phyloP scores from a whole-genome alignment of 2,888 invertebrate genomes.

The Cephus rjabovi region DNA sequence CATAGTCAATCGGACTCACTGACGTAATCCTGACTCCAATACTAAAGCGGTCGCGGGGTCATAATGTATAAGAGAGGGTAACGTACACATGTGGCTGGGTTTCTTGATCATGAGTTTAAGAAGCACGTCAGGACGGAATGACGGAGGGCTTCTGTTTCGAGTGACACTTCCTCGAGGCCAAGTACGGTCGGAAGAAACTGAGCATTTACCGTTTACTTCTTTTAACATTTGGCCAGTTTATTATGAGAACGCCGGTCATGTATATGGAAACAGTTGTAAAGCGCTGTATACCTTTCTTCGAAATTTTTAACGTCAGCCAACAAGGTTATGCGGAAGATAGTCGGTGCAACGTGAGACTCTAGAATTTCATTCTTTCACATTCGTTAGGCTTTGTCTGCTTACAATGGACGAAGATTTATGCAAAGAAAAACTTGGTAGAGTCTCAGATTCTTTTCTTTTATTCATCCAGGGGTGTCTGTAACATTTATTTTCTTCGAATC shows the following conservation, averaged over 20 bases:
- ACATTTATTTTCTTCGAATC: neutral
- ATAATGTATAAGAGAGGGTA: neutral
- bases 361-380: neutral
- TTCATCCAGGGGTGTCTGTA: neutral
- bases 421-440: neutral
- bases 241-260: neutral
- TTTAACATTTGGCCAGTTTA: neutral
- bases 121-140: conserved; percentile 21
- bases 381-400: neutral
- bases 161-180: conserved; percentile 30
- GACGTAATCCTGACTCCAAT: conserved; percentile 32
- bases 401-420: neutral
- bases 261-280: neutral
- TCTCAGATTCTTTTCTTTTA: neutral
- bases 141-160: conserved; percentile 26
- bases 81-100: neutral
- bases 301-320: neutral
- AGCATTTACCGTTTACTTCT: neutral
- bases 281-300: neutral
- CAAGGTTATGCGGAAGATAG: neutral
- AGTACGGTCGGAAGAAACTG: conserved; percentile 24
- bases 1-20: conserved; percentile 37
- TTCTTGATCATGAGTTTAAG: neutral
- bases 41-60: neutral
- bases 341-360: neutral